Conservation (phyloP, 2,888 invertebrate genomes). For the Nemapogon koenigi region DNA sequence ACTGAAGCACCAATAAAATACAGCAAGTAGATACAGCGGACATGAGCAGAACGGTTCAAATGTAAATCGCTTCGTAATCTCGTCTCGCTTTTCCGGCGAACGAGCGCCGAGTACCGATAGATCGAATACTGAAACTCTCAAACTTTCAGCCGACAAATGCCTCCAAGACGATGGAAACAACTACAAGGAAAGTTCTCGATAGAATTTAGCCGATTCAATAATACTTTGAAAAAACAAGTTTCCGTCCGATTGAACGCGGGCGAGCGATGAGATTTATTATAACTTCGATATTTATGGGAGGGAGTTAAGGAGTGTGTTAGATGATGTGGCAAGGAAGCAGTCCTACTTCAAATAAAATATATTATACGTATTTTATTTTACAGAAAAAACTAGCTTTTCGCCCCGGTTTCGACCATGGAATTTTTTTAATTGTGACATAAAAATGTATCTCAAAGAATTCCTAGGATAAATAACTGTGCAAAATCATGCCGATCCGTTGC, state of each 20-base stretch:
- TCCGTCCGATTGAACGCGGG: conserved; percentile 8
- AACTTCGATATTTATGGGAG: conserved; percentile 6
- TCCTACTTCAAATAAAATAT: neutral
- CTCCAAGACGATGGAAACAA: conserved; percentile 10
- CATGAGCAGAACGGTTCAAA: conserved; percentile 54
- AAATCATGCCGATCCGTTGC: no score
- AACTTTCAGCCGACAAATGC: conserved; percentile 5
- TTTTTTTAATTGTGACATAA: no score
- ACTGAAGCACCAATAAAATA: no score
- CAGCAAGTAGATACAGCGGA: no score
- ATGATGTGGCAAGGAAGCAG: neutral
- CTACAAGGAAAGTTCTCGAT: conserved; percentile 11
- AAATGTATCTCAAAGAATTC: no score
- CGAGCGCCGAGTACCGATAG: conserved; percentile 41
- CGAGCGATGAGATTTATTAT: conserved; percentile 6
- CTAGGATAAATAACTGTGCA: no score
- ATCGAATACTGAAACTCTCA: conserved; percentile 20
- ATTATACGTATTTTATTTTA: neutral
- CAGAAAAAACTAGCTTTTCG: no score
- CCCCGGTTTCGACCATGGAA: no score
- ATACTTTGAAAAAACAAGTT: conserved; percentile 11
- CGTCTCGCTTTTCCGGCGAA: conserved; percentile 33
- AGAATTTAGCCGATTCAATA: conserved; percentile 13
- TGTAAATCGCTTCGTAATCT: conserved; percentile 57
- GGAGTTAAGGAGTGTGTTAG: neutral